Base-by-base conservation (phyloP, 2,888 invertebrate genomes). In the Gisinianus flammeolus region DNA sequence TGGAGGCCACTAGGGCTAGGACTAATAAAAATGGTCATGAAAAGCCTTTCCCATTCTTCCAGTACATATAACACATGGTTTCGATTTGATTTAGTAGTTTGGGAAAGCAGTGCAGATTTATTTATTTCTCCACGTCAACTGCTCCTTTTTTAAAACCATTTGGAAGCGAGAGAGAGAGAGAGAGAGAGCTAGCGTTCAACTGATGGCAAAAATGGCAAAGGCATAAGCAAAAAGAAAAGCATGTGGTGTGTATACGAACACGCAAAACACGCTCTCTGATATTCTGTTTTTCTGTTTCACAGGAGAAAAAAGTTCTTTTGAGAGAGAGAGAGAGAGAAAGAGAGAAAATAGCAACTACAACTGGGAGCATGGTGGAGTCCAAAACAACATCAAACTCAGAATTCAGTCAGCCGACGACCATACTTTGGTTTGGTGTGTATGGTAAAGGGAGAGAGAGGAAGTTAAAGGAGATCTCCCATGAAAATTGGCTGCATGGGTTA, bases 81-180 rank as follows among this genome's bases (percentile, higher is more conserved):
- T 62, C 54, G 62, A 26, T 62, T 62, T 62, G 62, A 62, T 62
- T 62, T 62, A 62, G 26, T 62, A 26, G 26, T 62, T 26, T 62
- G 62, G 62, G 62, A 24, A 62, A 62, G 28, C 62, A 24, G 62
- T 26, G 62, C 26, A 62, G 62, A 62, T 62, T 26, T 62, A 62
- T 62, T 62, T 62, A 62, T 62, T 62, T 62, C 62, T 62, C 62
- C 62, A 24, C 26, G 62, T 62, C 62, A 62, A 26, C 62, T 62
- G 12, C 54, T 62, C 12, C 58, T 58, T n/a, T 22, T 58, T 24
- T 24, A 58, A 24, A 58, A n/a, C 8, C n/a, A 6, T 6, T 10
- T 16, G 44, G 44, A 44, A 16, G 44, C 44, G 44, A 44, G 44
- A 16, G 16, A 44, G 16, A 44, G 44, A 44, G 44, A 44, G 16